Evolutionary conservation across 2,888 invertebrate genomes (phyloP), one percentile per base, ranked within the genome.

Genomic region (Cephus rjabovi): DNA sequence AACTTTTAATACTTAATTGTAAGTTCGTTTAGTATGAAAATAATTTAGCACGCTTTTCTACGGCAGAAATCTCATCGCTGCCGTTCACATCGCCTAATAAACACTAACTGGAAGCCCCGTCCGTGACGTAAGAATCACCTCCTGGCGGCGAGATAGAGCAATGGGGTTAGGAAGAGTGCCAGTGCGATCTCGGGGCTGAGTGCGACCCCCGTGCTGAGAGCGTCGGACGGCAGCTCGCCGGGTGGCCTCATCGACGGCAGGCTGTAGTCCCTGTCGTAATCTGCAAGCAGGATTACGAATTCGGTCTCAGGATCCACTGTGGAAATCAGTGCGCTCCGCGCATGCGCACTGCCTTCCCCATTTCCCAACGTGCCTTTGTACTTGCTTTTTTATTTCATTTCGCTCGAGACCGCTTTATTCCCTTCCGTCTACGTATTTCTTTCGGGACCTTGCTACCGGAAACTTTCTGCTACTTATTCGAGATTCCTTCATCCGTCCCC

Each of bases 71-170:
- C 76, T 56, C 56, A 79, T 75, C 77, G 75, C 80, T 71, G 77
- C 77, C 77, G 75, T 82, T 73, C 73, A 69, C 74, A 76, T 78
- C 77, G 82, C 78, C 69, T 79, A 80, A 81, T 89, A 89, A 88
- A 88, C 87, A 87, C 89, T 89, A 89, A 87, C 85, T 89, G 89
- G 89, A 89, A 89, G 89, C 89, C 87, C 88, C 85, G 86, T 87
- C 84, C 85, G 86, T 82, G 79, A 81, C 81, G 83, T 85, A 85
- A 86, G 83, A 86, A 90, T 90, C 90, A 90, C 87, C 90, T 90
- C 80, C 88, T 87, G 85, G 83, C 82, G 80, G 83, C 84, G 75
- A 87, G 84, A 75, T 89, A 80, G 78, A 90, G 83, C 34, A 87
- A 81, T 71, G 87, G 82, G 82, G 86, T 84, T 79, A 89, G 86